A percentile compares a stretch with the other conserved stretches of the same genome.
phyloP scores from a whole-genome alignment of 2,797 vertebrate genomes.

The Setipinna tenuifilis region DNA sequence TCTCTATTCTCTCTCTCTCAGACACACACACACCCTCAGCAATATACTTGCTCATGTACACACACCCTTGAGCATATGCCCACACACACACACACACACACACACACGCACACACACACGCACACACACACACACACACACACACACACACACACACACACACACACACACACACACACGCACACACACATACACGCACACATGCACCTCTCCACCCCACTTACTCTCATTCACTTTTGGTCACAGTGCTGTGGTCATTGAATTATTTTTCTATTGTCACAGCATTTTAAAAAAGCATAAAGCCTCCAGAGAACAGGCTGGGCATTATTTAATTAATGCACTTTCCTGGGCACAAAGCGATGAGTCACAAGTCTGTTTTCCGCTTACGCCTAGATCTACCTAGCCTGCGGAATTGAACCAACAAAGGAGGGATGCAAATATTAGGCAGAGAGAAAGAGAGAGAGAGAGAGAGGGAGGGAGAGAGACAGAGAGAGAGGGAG shows the following conservation, averaged over 20 bases:
- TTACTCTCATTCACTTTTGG: neutral
- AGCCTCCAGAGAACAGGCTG: neutral
- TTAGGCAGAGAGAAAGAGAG: too few relatives aligned
- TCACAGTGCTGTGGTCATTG: constrained; percentile 26
- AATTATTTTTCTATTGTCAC: constrained; percentile 25
- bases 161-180: constrained; percentile 3
- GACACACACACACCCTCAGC: neutral
- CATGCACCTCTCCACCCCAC: neutral
- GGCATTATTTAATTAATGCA: constrained; percentile 24
- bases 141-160: constrained; percentile 21
- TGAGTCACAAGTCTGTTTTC: constrained; percentile 16
- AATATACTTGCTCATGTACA: neutral
- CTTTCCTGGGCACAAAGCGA: constrained; percentile 15
- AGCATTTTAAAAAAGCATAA: constrained; percentile 18
- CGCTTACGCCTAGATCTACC: constrained; percentile 7
- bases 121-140: neutral
- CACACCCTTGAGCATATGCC: neutral
- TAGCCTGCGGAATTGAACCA: constrained; percentile 18
- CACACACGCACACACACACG: neutral
- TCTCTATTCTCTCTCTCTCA: neutral
- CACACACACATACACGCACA: neutral
- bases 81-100: neutral
- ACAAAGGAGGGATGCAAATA: constrained; percentile 14
- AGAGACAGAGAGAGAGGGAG: too few relatives aligned
- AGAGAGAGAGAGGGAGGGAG: too few relatives aligned